phyloP scores from a whole-genome alignment of 2,113 vertebrate genomes.

The Mormyrus iriodes region DNA sequence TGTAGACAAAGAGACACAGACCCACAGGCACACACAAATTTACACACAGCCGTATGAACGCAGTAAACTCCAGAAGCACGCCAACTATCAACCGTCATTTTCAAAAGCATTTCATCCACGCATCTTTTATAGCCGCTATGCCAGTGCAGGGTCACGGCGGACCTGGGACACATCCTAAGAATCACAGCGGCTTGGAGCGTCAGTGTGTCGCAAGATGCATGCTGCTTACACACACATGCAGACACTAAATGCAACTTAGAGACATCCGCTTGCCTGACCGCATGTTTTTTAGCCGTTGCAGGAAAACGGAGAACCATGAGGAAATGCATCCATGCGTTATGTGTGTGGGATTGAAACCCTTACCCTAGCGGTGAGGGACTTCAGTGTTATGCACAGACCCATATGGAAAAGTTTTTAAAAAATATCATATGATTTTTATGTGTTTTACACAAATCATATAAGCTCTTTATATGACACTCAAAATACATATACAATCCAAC shows the following conservation, averaged over 20 bases:
- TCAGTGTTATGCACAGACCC: neutral
- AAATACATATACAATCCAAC: neutral
- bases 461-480: neutral
- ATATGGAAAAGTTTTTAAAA: neutral
- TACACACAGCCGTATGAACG: neutral
- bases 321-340: neutral
- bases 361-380: neutral
- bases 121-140: neutral
- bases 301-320: neutral
- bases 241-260: neutral
- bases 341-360: neutral
- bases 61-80: neutral
- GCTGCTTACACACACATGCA: neutral
- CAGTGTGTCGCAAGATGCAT: neutral
- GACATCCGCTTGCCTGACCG: neutral
- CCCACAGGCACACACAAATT: constrained; percentile 1
- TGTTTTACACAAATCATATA: neutral
- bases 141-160: neutral
- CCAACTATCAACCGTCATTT: neutral
- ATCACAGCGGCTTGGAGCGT: neutral
- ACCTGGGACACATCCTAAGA: neutral
- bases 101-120: neutral
- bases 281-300: neutral
- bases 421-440: neutral
- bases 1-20: neutral